Evolutionary conservation across 2,113 vertebrate genomes (phyloP).

Genomic region (Tyrannus savana): DNA sequence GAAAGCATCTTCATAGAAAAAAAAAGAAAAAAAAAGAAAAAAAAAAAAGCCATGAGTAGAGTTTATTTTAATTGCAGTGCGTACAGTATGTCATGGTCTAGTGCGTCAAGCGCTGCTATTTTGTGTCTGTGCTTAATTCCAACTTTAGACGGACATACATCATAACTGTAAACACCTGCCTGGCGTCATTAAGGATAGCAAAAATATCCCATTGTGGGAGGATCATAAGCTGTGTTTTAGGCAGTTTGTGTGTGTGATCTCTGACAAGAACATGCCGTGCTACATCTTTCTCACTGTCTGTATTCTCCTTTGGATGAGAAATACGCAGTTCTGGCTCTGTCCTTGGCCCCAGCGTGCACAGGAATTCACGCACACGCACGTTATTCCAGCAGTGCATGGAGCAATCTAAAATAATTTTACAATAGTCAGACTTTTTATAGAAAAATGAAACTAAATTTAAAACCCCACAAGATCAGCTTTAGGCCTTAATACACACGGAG

Average conservation of each 20-base stretch:
- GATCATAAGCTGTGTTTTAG: conserved; percentile 34
- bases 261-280: conserved; percentile 32
- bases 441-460: background rate
- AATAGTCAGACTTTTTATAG: background rate
- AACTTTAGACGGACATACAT: conserved; percentile 46
- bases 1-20: background rate
- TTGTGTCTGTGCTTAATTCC: conserved; percentile 53
- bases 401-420: background rate
- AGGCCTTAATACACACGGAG: background rate
- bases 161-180: conserved; percentile 57
- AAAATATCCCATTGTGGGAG: conserved; percentile 66
- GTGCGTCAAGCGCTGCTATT: conserved; percentile 55
- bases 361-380: rapidly evolving
- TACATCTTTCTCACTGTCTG: background rate
- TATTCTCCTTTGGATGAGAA: background rate
- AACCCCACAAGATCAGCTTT: background rate
- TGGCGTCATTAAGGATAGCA: conserved; percentile 44
- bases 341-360: background rate
- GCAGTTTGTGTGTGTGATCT: conserved; percentile 40
- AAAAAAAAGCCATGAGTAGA: background rate
- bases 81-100: conserved; percentile 41
- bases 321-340: background rate
- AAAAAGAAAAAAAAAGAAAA: background rate
- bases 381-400: background rate
- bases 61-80: conserved; percentile 62